Evolutionary conservation across 1,140 invertebrate genomes (phyloP).

Genomic region (Lamellibrachia luymesi): DNA sequence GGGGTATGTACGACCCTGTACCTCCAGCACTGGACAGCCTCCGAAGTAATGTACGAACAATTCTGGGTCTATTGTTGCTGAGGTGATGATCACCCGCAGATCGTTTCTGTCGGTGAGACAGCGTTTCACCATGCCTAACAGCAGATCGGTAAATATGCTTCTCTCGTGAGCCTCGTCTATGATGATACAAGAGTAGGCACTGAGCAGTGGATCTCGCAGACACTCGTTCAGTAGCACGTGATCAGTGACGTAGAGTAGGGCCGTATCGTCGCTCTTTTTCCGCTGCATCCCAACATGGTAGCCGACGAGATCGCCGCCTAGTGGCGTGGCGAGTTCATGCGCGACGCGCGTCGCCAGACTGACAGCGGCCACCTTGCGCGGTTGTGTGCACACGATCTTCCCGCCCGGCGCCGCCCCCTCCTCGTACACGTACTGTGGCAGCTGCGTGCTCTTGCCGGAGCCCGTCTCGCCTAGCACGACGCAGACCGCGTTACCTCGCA

Average conservation of each 20-base stretch:
- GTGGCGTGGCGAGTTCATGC: constrained; percentile 39
- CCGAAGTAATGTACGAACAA: constrained; percentile 70
- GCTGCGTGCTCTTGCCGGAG: constrained; percentile 70
- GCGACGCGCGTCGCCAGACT: constrained; percentile 48
- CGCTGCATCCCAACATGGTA: constrained; percentile 70
- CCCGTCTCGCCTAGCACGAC: constrained; percentile 97
- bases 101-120: constrained; percentile 75
- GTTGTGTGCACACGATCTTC: constrained; percentile 70
- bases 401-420: constrained; percentile 62
- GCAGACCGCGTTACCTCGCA: constrained; percentile 38
- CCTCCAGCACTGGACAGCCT: constrained; percentile 91
- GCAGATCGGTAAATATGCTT: constrained; percentile 87
- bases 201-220: constrained; percentile 77
- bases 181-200: constrained; percentile 86
- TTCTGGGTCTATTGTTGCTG: constrained; percentile 81
- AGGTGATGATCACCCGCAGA: constrained; percentile 93
- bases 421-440: constrained; percentile 48
- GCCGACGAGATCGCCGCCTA: constrained; percentile 47
- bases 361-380: constrained; percentile 50
- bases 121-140: constrained; percentile 92
- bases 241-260: constrained; percentile 99
- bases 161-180: constrained; percentile 98
- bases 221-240: constrained; percentile 89
- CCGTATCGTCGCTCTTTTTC: constrained; percentile 72
- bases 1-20: constrained; percentile 79